These are phyloP conservation scores for Agapornis canus DNA, from an alignment of 2,797 vertebrate genomes.

Conservation along the genomic window DNA sequence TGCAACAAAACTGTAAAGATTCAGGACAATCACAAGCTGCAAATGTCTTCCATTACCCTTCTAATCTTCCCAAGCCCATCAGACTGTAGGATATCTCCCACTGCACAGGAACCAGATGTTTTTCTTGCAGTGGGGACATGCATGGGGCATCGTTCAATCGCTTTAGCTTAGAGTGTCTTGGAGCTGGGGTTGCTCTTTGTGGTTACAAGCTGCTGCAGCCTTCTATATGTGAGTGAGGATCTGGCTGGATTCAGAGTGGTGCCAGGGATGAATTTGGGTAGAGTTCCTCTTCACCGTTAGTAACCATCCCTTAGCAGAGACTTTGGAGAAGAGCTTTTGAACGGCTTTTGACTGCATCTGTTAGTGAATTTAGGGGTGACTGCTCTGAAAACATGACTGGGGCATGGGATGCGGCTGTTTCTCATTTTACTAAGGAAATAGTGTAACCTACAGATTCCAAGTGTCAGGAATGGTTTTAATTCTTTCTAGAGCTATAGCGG, in stretches of 20 bases:
- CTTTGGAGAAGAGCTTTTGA: neutral
- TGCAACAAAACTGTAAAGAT: neutral
- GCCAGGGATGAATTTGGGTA: neutral
- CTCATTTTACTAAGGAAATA: neutral
- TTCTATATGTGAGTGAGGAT: rapidly evolving
- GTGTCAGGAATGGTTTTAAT: neutral
- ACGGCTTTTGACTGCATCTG: neutral
- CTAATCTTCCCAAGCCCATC: neutral
- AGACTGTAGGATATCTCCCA: neutral
- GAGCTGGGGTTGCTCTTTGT: neutral
- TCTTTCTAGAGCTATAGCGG: neutral
- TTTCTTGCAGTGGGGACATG: neutral
- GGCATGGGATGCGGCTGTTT: neutral
- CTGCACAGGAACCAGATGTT: conserved; percentile 26
- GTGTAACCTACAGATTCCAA: neutral
- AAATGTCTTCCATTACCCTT: neutral
- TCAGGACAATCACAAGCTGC: neutral
- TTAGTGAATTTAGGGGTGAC: neutral
- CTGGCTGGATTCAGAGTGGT: neutral
- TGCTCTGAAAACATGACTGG: neutral
- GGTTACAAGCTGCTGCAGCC: neutral
- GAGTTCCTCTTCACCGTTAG: neutral
- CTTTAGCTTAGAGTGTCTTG: neutral
- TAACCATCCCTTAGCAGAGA: neutral
- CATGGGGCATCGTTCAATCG: neutral